Percentiles rank a stretch among this genome's conserved stretches.
Conservation (phyloP, 64 coral and sea anemone genomes). For the Porites lutea region DNA sequence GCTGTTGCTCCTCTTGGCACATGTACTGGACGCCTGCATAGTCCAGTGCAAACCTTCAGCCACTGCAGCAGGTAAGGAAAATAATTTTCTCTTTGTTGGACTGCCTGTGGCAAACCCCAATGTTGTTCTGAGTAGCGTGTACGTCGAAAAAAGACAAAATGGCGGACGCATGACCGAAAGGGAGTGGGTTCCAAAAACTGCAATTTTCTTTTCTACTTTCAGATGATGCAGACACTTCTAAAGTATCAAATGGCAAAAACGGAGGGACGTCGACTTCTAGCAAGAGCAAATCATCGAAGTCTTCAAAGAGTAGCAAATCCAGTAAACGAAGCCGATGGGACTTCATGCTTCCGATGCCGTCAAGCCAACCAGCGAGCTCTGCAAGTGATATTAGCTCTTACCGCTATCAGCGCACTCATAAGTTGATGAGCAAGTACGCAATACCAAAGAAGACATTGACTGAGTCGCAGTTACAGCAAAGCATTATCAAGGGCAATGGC, state of each 20-base stretch:
- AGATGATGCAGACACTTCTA: slow-evolving; percentile 38
- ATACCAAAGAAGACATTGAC: neutral
- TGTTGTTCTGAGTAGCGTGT: too few species aligned
- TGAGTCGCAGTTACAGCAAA: neutral
- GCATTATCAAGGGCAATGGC: slow-evolving; percentile 25
- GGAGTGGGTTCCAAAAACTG: too few species aligned
- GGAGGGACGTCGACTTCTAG: neutral
- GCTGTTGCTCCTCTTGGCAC: slow-evolving; percentile 77
- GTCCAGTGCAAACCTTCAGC: slow-evolving; percentile 36
- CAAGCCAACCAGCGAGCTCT: slow-evolving; percentile 47
- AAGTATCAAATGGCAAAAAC: slow-evolving; percentile 22
- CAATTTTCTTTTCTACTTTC: neutral
- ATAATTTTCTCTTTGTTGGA: neutral
- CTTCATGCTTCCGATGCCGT: slow-evolving; percentile 79
- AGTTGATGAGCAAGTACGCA: slow-evolving; percentile 27
- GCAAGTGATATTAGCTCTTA: slow-evolving; percentile 33
- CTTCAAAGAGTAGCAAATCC: slow-evolving; percentile 44
- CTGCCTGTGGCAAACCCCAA: too few species aligned
- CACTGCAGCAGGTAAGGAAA: slow-evolving; percentile 21
- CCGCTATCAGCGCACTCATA: slow-evolving; percentile 60
- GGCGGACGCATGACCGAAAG: too few species aligned
- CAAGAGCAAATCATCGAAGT: slow-evolving; percentile 42
- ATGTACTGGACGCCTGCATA: slow-evolving; percentile 82
- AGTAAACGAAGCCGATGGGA: slow-evolving; percentile 74
- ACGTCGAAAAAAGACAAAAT: too few species aligned